Evolutionary conservation across 2,888 invertebrate genomes (phyloP).

Genomic region (Amblyjoppa proteus): DNA sequence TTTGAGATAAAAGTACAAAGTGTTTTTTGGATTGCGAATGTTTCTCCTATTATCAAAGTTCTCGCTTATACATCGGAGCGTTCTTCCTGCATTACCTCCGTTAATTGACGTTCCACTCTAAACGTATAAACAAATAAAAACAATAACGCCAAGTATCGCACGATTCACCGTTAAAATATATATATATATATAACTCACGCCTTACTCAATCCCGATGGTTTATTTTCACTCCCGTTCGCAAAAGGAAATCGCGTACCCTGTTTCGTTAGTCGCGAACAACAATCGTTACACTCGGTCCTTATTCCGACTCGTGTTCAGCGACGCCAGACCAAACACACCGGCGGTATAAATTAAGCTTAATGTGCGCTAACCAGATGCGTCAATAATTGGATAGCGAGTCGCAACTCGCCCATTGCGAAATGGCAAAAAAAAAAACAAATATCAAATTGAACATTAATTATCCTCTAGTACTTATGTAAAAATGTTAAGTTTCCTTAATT

Average conservation of each 20-base stretch:
- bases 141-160: not conserved
- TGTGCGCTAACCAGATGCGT: not conserved
- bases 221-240: constrained; percentile 60
- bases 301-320: constrained; percentile 40
- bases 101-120: too few species aligned
- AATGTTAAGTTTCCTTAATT: not conserved
- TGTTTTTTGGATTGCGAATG: too few species aligned
- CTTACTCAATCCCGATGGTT: constrained; percentile 58
- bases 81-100: too few species aligned
- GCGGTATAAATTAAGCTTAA: constrained; percentile 11
- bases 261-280: constrained; percentile 56
- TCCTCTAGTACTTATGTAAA: not conserved
- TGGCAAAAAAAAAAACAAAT: not conserved
- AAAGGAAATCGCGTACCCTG: constrained; percentile 53
- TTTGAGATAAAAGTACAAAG: too few species aligned
- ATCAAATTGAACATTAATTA: not conserved
- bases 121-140: not conserved
- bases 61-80: too few species aligned
- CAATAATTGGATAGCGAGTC: not conserved
- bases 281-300: constrained; percentile 56
- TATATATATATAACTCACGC: not conserved
- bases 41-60: too few species aligned
- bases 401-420: not conserved
- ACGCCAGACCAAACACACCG: constrained; percentile 8
- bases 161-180: not conserved